These are phyloP conservation scores for Cydia pomonella DNA, from an alignment of 1,140 invertebrate species.

Conservation along the genomic window DNA sequence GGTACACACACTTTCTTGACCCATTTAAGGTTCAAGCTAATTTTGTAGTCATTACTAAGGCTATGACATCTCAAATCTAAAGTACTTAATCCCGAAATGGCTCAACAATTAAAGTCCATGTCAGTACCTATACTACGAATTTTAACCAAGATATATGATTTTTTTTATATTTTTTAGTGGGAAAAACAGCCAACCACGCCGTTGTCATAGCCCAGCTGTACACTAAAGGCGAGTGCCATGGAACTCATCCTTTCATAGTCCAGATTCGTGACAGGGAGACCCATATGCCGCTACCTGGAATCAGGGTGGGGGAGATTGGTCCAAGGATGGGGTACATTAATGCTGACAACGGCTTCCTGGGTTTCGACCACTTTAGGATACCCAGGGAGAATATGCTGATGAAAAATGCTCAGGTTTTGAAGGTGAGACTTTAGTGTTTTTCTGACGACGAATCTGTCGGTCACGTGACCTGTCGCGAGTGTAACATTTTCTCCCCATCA, in stretches of 20 bases:
- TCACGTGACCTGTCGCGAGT: too few relatives aligned
- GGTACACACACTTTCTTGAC: too few relatives aligned
- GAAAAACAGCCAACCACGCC: constrained; percentile 95
- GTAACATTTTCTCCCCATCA: too few relatives aligned
- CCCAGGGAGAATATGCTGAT: constrained; percentile 95
- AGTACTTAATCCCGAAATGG: too few relatives aligned
- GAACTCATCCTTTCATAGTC: constrained; percentile 95
- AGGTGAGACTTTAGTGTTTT: constrained; percentile 62
- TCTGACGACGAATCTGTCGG: too few relatives aligned
- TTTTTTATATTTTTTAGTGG: constrained; percentile 92
- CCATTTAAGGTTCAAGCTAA: too few relatives aligned
- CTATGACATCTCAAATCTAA: too few relatives aligned
- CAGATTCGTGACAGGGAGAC: constrained; percentile 93
- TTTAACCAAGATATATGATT: too few relatives aligned
- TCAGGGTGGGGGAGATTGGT: constrained; percentile 96
- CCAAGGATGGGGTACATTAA: constrained; percentile 94
- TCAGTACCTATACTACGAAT: too few relatives aligned
- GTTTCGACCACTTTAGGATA: constrained; percentile 91
- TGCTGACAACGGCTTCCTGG: constrained; percentile 95
- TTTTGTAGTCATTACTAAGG: too few relatives aligned
- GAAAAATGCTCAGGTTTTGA: constrained; percentile 93
- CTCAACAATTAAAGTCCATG: too few relatives aligned
- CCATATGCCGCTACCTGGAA: constrained; percentile 91
- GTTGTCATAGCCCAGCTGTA: constrained; percentile 94
- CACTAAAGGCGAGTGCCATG: constrained; percentile 90